phyloP scores from a whole-genome alignment of 2,888 invertebrate species.

The Eucera pruinosa region DNA sequence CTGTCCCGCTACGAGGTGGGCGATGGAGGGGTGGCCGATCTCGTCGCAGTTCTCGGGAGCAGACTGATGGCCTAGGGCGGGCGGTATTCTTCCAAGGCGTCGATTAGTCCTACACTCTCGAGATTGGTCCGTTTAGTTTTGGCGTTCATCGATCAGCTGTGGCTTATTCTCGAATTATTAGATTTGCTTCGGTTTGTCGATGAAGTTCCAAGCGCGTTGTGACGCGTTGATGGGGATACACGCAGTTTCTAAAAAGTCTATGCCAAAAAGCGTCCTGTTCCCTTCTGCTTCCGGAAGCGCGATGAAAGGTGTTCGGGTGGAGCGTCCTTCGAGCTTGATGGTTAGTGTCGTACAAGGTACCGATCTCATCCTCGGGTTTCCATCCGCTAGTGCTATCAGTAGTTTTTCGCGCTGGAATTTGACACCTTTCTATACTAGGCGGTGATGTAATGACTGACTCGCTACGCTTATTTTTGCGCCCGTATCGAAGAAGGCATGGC shows the following conservation, averaged over 20 bases:
- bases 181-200: neutral
- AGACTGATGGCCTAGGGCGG: neutral
- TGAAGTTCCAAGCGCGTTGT: constrained; percentile 18
- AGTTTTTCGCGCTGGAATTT: neutral
- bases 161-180: neutral
- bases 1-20: neutral
- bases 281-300: neutral
- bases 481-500: constrained; percentile 3
- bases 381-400: constrained; percentile 4
- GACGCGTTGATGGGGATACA: constrained; percentile 2
- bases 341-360: neutral
- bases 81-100: neutral
- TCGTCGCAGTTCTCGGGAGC: neutral
- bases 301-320: neutral
- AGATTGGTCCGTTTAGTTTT: neutral
- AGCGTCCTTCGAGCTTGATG: neutral
- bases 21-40: neutral
- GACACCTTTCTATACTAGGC: neutral
- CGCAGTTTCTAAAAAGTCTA: constrained; percentile 5
- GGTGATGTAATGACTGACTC: too few relatives aligned
- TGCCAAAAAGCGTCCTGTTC: constrained; percentile 9
- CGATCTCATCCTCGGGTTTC: neutral
- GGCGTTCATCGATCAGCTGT: neutral
- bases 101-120: too few relatives aligned
- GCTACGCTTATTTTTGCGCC: constrained; percentile 11